Evolutionary conservation across 1,140 invertebrate genomes (phyloP).

Genomic region (Copidosoma floridanum): DNA sequence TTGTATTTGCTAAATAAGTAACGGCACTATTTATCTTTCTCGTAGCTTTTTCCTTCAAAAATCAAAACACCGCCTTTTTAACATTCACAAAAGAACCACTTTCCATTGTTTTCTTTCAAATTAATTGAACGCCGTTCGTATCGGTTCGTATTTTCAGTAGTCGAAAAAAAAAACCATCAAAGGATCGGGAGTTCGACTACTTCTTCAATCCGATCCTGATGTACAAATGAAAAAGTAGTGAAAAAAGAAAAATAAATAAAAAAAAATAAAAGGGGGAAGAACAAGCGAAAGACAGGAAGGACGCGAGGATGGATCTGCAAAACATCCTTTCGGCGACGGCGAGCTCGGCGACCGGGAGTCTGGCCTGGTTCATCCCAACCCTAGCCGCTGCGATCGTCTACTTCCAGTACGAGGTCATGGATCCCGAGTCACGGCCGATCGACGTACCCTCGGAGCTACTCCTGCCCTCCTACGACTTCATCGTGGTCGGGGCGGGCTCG

Average conservation of each 20-base stretch:
- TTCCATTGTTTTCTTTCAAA: too few relatives aligned
- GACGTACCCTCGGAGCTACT: slow-evolving; percentile 65
- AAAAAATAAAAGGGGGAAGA: too few relatives aligned
- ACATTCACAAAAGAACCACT: too few relatives aligned
- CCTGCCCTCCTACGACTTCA: slow-evolving; percentile 78
- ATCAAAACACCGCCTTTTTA: too few relatives aligned
- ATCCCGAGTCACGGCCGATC: slow-evolving; percentile 72
- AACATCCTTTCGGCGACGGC: slow-evolving; percentile 45
- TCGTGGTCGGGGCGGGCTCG: slow-evolving; percentile 90
- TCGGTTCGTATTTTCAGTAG: too few relatives aligned
- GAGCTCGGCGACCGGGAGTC: slow-evolving; percentile 56
- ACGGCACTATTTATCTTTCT: too few relatives aligned
- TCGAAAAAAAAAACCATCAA: too few relatives aligned
- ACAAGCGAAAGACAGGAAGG: too few relatives aligned
- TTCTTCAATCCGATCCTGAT: neutral
- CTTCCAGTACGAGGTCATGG: slow-evolving; percentile 76
- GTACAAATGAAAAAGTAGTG: neutral
- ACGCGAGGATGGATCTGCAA: slow-evolving; percentile 44
- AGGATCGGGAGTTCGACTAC: too few relatives aligned
- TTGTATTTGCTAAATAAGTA: too few relatives aligned
- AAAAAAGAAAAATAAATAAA: neutral
- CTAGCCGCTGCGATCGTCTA: slow-evolving; percentile 77
- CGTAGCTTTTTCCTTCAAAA: too few relatives aligned
- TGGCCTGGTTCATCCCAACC: slow-evolving; percentile 76
- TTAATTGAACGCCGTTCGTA: too few relatives aligned